Evolutionary conservation across 2,888 invertebrate species (phyloP).

Genomic region (Platynereis dumerilii): DNA sequence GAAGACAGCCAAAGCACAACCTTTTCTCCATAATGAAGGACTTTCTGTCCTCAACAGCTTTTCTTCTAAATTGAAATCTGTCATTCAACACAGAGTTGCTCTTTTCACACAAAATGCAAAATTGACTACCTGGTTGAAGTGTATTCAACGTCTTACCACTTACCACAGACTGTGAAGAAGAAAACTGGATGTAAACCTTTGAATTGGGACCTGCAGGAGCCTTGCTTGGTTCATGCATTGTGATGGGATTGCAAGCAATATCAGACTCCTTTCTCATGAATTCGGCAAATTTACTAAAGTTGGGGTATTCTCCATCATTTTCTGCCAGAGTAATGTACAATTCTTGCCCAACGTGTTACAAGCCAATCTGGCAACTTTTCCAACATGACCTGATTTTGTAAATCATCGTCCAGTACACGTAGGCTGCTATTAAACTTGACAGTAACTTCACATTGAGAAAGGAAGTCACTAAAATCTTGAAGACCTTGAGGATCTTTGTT

Average conservation of each 20-base stretch:
- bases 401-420: not conserved
- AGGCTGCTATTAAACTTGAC: not conserved
- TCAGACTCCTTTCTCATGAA: not conserved
- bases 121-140: no score
- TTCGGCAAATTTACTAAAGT: not conserved
- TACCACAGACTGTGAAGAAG: no score
- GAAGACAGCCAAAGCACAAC: no score
- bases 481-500: not conserved
- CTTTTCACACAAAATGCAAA: no score
- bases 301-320: not conserved
- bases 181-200: no score
- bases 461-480: not conserved
- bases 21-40: no score
- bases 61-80: no score
- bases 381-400: not conserved
- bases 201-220: no score
- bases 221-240: no score
- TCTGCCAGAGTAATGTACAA: not conserved
- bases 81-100: no score
- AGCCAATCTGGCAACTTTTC: conserved; percentile 2
- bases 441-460: not conserved
- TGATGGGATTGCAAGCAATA: not conserved
- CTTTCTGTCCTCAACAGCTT: no score
- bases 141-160: no score
- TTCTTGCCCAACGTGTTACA: not conserved